These are phyloP conservation scores for Serinus canaria DNA, from an alignment of 2,113 vertebrate species.

Conservation along the genomic window DNA sequence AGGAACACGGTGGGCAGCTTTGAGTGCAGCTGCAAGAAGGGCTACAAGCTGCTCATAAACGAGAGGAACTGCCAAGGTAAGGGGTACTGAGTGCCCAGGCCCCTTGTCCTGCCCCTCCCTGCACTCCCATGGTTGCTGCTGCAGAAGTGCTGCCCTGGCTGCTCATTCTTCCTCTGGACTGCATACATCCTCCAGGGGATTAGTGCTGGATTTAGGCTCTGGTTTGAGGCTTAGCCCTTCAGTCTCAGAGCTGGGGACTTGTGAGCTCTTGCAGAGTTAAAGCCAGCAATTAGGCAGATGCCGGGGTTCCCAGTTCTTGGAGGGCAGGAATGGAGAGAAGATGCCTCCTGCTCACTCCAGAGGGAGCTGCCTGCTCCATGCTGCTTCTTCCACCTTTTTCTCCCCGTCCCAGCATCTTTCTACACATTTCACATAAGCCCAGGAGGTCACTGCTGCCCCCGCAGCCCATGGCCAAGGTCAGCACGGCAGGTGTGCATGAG, in stretches of 20 bases:
- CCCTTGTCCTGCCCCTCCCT: not conserved
- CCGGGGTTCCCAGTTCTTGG: not conserved
- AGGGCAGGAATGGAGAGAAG: not conserved
- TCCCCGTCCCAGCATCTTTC: not conserved
- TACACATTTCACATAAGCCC: not conserved
- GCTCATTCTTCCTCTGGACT: not conserved
- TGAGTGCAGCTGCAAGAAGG: conserved; percentile 97
- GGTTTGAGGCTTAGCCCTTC: not conserved
- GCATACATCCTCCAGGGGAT: not conserved
- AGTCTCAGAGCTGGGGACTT: not conserved
- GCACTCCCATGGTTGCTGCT: not conserved
- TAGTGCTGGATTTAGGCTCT: not conserved
- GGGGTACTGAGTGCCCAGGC: not conserved
- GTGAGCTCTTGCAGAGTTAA: not conserved
- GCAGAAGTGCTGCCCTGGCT: accelerated
- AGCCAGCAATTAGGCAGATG: not conserved
- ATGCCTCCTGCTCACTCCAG: not conserved
- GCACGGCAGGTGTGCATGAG: not conserved
- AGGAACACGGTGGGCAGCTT: conserved; percentile 97
- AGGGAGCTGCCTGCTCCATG: not conserved
- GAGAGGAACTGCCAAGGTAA: conserved; percentile 95
- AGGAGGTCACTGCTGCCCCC: not conserved
- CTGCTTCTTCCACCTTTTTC: not conserved
- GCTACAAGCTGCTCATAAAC: conserved; percentile 96
- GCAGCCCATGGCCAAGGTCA: not conserved